These are phyloP conservation scores for Cephalotes varians DNA, from an alignment of 2,888 invertebrate species.

Conservation along the genomic window DNA sequence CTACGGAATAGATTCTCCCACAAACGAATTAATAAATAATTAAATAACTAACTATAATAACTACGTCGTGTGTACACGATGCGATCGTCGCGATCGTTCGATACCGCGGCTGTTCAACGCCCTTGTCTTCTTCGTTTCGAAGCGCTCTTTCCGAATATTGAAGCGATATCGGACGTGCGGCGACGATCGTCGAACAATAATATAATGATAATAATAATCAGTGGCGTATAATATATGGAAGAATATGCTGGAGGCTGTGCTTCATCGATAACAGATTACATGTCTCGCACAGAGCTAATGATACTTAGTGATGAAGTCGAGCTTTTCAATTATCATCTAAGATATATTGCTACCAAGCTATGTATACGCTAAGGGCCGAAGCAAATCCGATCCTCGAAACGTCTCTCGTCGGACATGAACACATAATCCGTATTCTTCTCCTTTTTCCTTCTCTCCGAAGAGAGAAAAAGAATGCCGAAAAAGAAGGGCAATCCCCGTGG, in stretches of 20 bases:
- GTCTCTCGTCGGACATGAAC: constrained; percentile 10
- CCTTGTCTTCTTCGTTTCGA: neutral
- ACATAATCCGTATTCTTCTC: neutral
- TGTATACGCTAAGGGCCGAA: constrained; percentile 53
- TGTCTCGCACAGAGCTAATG: constrained; percentile 64
- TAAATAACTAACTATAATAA: constrained; percentile 67
- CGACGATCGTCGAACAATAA: constrained; percentile 46
- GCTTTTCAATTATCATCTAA: constrained; percentile 64
- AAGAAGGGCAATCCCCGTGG: neutral
- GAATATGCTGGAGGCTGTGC: constrained; percentile 56
- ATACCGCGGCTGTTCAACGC: neutral
- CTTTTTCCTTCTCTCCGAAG: neutral
- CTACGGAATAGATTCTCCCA: constrained; percentile 55
- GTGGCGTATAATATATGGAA: constrained; percentile 62
- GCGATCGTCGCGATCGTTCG: constrained; percentile 35
- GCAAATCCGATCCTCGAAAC: constrained; percentile 35
- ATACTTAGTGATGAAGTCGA: constrained; percentile 68
- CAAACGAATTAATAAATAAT: constrained; percentile 49
- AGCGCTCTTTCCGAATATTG: neutral
- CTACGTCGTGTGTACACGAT: constrained; percentile 45
- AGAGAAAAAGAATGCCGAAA: neutral
- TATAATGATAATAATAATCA: constrained; percentile 23
- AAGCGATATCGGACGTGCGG: constrained; percentile 17
- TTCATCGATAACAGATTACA: constrained; percentile 61
- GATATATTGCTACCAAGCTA: constrained; percentile 71